A percentile compares a stretch with the other conserved stretches of the same genome.
phyloP scores from a whole-genome alignment of 2,113 vertebrate species.

The Chiloscyllium plagiosum region DNA sequence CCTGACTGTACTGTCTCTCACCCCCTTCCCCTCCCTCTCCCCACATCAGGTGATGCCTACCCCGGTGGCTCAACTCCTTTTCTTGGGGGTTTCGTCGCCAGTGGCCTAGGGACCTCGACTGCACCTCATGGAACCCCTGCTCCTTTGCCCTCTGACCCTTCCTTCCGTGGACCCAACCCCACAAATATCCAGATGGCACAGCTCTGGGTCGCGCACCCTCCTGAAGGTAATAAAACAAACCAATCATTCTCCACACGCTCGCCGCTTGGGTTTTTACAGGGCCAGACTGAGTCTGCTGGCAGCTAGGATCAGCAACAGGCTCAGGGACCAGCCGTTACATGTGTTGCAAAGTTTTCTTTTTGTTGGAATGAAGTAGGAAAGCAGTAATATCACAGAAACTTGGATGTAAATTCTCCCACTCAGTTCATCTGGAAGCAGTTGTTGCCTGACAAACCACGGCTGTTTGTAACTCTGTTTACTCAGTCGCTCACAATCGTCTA shows the following conservation, averaged over 20 bases:
- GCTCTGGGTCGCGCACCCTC: constrained; percentile 62
- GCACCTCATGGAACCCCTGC: constrained; percentile 42
- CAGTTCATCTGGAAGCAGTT: background rate
- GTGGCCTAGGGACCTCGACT: constrained; percentile 57
- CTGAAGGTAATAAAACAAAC: constrained; percentile 58
- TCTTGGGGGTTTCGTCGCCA: constrained; percentile 64
- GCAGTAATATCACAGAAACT: background rate
- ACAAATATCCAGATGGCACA: constrained; percentile 73
- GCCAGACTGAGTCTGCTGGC: background rate
- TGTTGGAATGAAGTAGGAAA: background rate
- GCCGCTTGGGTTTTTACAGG: background rate
- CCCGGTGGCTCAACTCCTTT: constrained; percentile 59
- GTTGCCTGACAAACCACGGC: background rate
- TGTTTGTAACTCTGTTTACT: background rate
- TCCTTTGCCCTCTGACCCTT: constrained; percentile 59
- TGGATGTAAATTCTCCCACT: background rate
- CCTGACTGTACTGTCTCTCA: constrained; percentile 34
- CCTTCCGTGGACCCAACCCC: constrained; percentile 68
- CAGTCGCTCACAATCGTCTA: background rate
- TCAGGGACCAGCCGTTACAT: background rate
- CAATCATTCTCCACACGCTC: background rate
- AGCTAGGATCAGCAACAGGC: background rate
- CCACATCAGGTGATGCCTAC: constrained; percentile 65
- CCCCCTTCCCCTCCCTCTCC: constrained; percentile 40
- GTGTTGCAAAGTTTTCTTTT: background rate